These are phyloP conservation scores for Sympetrum striolatum DNA, from an alignment of 2,888 invertebrate genomes.

Conservation along the genomic window DNA sequence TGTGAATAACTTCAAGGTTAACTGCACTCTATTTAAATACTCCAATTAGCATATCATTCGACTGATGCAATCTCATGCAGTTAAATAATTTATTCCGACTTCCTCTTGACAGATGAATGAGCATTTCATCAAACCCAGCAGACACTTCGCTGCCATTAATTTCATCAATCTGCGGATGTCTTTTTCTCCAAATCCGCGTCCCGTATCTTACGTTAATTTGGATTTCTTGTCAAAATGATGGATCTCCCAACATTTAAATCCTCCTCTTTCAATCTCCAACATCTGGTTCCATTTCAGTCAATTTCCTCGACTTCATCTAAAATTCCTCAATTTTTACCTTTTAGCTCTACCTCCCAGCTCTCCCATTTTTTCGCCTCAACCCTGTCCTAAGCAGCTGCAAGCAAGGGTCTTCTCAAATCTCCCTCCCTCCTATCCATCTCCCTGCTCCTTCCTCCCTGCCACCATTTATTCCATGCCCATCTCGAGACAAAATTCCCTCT, in stretches of 20 bases:
- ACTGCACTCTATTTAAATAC: no score
- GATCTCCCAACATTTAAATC: not conserved
- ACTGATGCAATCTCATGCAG: no score
- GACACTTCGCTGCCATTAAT: not conserved
- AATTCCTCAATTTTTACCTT: not conserved
- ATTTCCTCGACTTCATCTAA: not conserved
- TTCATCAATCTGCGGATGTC: not conserved
- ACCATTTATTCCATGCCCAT: constrained; percentile 39
- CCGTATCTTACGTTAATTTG: not conserved
- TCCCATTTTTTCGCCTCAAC: constrained; percentile 10
- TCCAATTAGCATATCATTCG: no score
- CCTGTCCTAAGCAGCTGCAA: constrained; percentile 19
- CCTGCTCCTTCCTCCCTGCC: not conserved
- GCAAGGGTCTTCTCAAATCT: not conserved
- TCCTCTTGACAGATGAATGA: no score
- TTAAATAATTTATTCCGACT: no score
- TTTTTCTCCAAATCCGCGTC: not conserved
- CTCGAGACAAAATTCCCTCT: constrained; percentile 42
- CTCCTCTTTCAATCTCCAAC: not conserved
- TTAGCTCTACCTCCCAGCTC: not conserved
- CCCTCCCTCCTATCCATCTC: not conserved
- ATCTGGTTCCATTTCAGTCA: not conserved
- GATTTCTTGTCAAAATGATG: not conserved
- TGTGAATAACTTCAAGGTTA: no score
- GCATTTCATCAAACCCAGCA: no score